Conservation (phyloP, 2,888 invertebrate species). For the Ormyrus rosae region DNA sequence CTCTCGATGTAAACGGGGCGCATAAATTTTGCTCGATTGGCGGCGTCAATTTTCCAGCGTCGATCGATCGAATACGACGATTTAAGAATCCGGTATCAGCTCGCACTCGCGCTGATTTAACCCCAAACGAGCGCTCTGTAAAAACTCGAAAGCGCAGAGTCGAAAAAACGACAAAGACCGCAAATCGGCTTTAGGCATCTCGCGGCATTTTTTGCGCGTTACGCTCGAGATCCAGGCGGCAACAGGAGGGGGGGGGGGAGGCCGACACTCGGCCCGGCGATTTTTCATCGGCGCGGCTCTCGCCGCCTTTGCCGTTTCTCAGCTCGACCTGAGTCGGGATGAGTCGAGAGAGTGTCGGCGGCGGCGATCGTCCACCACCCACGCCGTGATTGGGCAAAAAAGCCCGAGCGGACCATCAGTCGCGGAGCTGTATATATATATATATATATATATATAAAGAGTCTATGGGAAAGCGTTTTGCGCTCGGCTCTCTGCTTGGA, state of each 20-base stretch:
- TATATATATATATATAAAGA: background rate
- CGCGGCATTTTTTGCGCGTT: too few relatives aligned
- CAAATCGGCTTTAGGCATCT: too few relatives aligned
- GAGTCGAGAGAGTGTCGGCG: background rate
- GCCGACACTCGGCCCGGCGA: background rate
- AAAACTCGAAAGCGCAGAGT: too few relatives aligned
- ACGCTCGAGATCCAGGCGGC: background rate
- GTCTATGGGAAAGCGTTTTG: constrained; percentile 32
- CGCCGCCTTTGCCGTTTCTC: constrained; percentile 25
- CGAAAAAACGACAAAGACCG: too few relatives aligned
- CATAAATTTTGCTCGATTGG: too few relatives aligned
- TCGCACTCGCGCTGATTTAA: too few relatives aligned
- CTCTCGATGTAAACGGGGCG: too few relatives aligned
- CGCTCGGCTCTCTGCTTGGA: background rate
- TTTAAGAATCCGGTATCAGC: too few relatives aligned
- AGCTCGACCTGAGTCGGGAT: constrained; percentile 17
- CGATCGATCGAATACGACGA: too few relatives aligned
- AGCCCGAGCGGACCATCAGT: constrained; percentile 7
- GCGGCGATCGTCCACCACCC: constrained; percentile 44
- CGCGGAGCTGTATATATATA: background rate
- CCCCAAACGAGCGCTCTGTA: too few relatives aligned
- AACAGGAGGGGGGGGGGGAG: too few relatives aligned
- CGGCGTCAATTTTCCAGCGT: too few relatives aligned
- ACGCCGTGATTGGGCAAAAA: constrained; percentile 46
- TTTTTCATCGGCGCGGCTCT: constrained; percentile 28